These are phyloP conservation scores for Zosterops pallidus DNA, from an alignment of 2,113 vertebrate species.

Conservation along the genomic window DNA sequence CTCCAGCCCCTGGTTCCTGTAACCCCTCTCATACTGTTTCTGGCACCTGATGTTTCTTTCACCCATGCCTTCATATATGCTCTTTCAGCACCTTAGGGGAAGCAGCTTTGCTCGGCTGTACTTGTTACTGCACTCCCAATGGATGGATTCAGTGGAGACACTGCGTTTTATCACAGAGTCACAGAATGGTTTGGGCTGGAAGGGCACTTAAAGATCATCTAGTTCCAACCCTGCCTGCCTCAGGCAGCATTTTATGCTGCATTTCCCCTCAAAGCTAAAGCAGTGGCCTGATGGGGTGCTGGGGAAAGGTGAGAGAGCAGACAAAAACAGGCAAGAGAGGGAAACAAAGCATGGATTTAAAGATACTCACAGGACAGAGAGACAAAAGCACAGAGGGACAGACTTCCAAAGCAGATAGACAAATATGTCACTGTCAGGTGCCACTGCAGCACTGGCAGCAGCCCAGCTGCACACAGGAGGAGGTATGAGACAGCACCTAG, in stretches of 20 bases:
- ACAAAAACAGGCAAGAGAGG: background rate
- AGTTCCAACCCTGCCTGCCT: background rate
- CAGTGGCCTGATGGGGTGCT: background rate
- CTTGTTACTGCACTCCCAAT: background rate
- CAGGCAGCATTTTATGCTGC: background rate
- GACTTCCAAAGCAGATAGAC: background rate
- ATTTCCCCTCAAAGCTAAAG: background rate
- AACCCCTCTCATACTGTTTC: background rate
- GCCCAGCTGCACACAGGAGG: background rate
- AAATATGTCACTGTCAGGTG: background rate
- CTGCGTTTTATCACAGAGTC: background rate
- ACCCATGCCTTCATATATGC: background rate
- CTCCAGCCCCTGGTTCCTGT: background rate
- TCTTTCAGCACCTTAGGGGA: background rate
- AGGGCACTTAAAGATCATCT: background rate
- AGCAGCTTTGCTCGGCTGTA: background rate
- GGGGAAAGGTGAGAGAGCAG: background rate
- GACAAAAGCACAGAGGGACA: background rate
- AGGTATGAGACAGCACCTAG: background rate
- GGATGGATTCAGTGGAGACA: background rate
- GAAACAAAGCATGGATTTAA: background rate
- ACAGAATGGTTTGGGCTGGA: background rate
- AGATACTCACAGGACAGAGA: background rate
- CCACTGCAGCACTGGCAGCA: constrained; percentile 1
- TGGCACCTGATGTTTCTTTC: background rate